Evolutionary conservation across 2,888 invertebrate genomes (phyloP), one percentile per base, ranked within the genome.

Genomic region (Drosophila prolongata): DNA sequence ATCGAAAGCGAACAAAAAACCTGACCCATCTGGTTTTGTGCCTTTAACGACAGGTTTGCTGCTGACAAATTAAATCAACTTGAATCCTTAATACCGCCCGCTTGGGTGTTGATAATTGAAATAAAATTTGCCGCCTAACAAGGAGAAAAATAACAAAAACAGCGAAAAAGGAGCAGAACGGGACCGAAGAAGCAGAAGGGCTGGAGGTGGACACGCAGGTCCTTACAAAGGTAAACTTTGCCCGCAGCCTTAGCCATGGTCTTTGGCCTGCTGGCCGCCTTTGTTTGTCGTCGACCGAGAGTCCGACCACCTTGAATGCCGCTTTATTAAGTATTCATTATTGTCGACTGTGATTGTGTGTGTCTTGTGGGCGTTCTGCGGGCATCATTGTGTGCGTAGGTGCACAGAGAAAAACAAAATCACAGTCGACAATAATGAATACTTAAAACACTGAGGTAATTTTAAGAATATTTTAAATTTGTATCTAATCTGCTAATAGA

Each of bases 311-410:
- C 79, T 79, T 77, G 65, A 73, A 77, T 58, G 73, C 75, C 83
- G 80, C 84, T 83, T 89, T 87, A 89, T 85, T 89, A 85, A 79
- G 87, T 87, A 85, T 85, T 85, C 89, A 85, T 87, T 88, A 85
- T 76, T 79, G 87, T 85, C 87, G 83, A 76, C 79, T 77, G 76
- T 71, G 49, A 50, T 73, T 76, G 73, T 69, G 52, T 55, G 42
- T 42, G 35, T 47, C 40, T 16, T 67, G 54, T 27, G 56, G 43
- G 43, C 10, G 50, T 35, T 14, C 14, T 40, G 62, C 19, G 47
- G 24, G 13, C n/a, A 1, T 6, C 16, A 35, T 30, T 70, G 57
- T 62, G 47, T 35, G 24, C 11, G 43, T 57, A 37, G 5, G 35
- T 54, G 66, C 65, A 59, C 59, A 42, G 57, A 13, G 42, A 42